A percentile compares a stretch with the other conserved stretches of the same genome.
Conservation (phyloP, 2,113 vertebrate species). For the Crocuta crocuta region DNA sequence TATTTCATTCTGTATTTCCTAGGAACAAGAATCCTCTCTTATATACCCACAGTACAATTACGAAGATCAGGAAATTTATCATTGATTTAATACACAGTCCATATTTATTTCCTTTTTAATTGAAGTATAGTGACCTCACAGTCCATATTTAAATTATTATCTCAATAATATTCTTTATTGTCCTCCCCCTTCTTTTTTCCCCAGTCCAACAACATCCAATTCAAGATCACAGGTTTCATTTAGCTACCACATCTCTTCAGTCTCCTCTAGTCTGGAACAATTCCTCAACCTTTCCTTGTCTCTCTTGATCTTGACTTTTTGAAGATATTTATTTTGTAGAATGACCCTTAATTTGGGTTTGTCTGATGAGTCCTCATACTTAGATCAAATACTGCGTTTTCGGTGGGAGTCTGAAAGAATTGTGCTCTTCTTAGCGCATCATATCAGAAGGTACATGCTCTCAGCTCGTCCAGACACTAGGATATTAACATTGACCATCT, state of each 20-base stretch:
- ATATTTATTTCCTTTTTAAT: background rate
- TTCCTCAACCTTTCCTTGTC: background rate
- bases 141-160: slow-evolving; percentile 13
- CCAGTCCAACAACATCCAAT: background rate
- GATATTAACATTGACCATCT: background rate
- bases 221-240: background rate
- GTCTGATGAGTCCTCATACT: background rate
- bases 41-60: background rate
- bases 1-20: background rate
- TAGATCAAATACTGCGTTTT: background rate
- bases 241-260: background rate
- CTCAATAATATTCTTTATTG: background rate
- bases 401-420: background rate
- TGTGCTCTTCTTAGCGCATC: background rate
- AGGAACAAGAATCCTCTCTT: background rate
- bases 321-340: slow-evolving; percentile 22
- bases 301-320: background rate
- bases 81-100: background rate
- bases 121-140: background rate
- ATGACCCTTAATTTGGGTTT: background rate
- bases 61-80: slow-evolving; percentile 23
- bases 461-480: background rate
- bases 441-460: background rate
- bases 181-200: background rate
- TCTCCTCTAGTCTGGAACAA: background rate